Evolutionary conservation across 1,140 invertebrate species (phyloP).

Genomic region (Tetramorium parvispinum): DNA sequence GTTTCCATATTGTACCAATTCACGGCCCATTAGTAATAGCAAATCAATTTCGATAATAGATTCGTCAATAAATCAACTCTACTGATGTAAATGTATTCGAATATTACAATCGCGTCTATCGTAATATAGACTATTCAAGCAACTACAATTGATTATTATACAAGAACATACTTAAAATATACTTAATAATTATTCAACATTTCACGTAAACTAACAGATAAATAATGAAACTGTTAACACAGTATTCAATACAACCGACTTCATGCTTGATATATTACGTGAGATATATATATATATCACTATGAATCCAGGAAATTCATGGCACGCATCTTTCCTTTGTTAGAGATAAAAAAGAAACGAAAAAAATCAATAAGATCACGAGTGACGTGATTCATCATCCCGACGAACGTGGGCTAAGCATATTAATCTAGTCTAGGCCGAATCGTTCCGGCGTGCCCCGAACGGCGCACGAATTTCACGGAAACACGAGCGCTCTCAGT

Average conservation of each 20-base stretch:
- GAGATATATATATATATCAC: not conserved
- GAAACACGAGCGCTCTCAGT: constrained; percentile 62
- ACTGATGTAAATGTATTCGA: not conserved
- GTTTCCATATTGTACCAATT: constrained; percentile 56
- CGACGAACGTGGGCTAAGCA: constrained; percentile 19
- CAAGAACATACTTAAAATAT: not conserved
- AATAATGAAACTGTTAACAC: not conserved
- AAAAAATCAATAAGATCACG: constrained; percentile 53
- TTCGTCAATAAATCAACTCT: constrained; percentile 54
- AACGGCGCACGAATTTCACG: constrained; percentile 66
- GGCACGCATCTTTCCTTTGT: not conserved
- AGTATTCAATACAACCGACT: not conserved
- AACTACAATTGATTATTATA: constrained; percentile 6
- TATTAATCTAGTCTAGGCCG: constrained; percentile 66
- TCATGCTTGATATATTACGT: not conserved
- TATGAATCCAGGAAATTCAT: not conserved
- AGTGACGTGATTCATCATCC: constrained; percentile 35
- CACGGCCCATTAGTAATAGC: constrained; percentile 54
- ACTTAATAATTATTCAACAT: too few relatives aligned
- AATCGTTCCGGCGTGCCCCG: constrained; percentile 47
- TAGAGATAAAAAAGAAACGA: not conserved
- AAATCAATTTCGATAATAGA: constrained; percentile 58
- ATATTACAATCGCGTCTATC: constrained; percentile 39
- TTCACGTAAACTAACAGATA: not conserved
- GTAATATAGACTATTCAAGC: not conserved